phyloP scores from a whole-genome alignment of 2,888 invertebrate genomes.

The Drosophila setosimentum region DNA sequence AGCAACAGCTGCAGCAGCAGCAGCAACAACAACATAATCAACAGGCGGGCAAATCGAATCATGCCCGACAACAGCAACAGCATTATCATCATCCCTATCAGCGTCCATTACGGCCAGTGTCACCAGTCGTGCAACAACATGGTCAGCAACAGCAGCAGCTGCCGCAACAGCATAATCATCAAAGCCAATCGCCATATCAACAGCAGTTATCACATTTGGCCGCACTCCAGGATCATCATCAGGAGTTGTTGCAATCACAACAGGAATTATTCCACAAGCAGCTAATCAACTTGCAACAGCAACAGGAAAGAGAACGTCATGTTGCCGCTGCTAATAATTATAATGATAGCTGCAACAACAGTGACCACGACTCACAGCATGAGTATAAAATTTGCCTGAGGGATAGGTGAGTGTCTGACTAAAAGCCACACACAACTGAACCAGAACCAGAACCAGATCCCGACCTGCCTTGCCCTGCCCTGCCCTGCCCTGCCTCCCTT shows the following conservation, averaged over 20 bases:
- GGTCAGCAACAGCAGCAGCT: constrained; percentile 28
- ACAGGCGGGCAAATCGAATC: constrained; percentile 67
- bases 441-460: not conserved
- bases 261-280: constrained; percentile 82
- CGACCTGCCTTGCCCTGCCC: too few species aligned
- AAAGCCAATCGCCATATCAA: constrained; percentile 65
- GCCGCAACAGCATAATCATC: constrained; percentile 35
- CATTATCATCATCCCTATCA: constrained; percentile 74
- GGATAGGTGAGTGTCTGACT: constrained; percentile 84
- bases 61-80: constrained; percentile 44
- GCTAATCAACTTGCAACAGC: constrained; percentile 71
- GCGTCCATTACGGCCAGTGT: constrained; percentile 60
- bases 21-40: constrained; percentile 77
- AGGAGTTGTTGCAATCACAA: constrained; percentile 70
- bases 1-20: constrained; percentile 67
- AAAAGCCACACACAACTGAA: constrained; percentile 9
- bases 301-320: constrained; percentile 48
- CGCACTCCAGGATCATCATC: constrained; percentile 71
- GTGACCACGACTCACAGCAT: constrained; percentile 76
- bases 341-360: constrained; percentile 67
- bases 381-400: constrained; percentile 83
- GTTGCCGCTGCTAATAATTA: constrained; percentile 46
- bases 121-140: constrained; percentile 41
- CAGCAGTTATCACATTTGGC: constrained; percentile 67
- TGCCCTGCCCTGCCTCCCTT: not conserved